Base-by-base conservation (phyloP, 2,888 invertebrate species). In the Anoplius nigerrimus region DNA sequence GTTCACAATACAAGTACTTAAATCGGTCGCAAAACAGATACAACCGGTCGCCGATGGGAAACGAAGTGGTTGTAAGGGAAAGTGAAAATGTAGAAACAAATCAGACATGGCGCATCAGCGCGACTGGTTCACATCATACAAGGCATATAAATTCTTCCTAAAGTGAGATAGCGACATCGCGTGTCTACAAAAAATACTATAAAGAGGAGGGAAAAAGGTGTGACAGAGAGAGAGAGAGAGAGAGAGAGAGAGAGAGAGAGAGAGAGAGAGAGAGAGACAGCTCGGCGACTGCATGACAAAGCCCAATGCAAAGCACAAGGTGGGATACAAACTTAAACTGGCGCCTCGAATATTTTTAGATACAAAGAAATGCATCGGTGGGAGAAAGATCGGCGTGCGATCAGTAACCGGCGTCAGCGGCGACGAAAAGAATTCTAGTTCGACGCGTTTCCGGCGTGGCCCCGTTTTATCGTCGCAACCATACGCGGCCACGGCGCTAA, bases 381-480 rank as follows among this genome's bases (percentile, higher is more conserved):
- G 22, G 56, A 51, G 60, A 51, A 46, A 21, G 46, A 61, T 66
- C 65, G 34, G 34, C 2, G 15, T 63, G 60, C 59, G 20, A 46
- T 60, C 53, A 58, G 62, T 59, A 67, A 60, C 34, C 34, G 34
- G 34, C 34, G 34, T 34, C 34, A 34, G 34, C 34, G 34, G 34
- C 48, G 48, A 18, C 48, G 48, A 48, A 48, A 16, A 20, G 48
- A 48, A 48, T 71, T 74, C 65, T 60, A 73, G 60, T 71, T 71
- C 62, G 64, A 53, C 58, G 69, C 66, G 58, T 66, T 75, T 70
- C 72, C 67, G 65, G 62, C 61, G 70, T 16, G 48, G 18, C 16
- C 48, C 48, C 18, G 48, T 48, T 48, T 27, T 21, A 62, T 56
- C 55, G 21, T 46, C 42, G 24, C 21, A 52, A 21, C 13, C 52